Base-by-base conservation (phyloP, 2,797 vertebrate species). In the Oreonectes daqikongensis region DNA sequence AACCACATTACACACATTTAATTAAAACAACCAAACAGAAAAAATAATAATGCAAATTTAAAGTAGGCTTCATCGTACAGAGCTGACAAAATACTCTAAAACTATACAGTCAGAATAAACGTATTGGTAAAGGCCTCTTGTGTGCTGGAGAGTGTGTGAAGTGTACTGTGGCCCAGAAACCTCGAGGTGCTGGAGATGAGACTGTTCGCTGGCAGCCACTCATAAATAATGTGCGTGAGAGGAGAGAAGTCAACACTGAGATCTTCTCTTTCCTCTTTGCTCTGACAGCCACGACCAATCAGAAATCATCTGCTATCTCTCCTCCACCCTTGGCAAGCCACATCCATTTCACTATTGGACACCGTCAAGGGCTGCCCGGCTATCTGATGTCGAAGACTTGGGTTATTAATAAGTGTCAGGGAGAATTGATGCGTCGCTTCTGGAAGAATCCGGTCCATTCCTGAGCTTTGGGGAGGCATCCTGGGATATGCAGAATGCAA, bases 151-250 rank as follows among this genome's bases (percentile, higher is more conserved):
- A 61, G 65, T 3, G 44, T 70, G 57, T 71, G 61, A 64, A 71
- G n/a, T n/a, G 63, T 57, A 6, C 60, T 57, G 38, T 67, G 50
- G 35, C 52, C 60, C 52, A 85, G 78, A 89, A 88, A 91, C 88
- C 88, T 88, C 84, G 79, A 89, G 89, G 85, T 90, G 89, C 78
- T 70, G 66, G 70, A 81, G 71, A 69, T 55, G 71, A 82, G 82
- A 86, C 84, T 85, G 86, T 89, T 85, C 82, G 87, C 80, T 81
- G 72, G 82, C 85, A 89, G 79, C 86, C 86, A 88, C 80, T 88
- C 87, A 84, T 92, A 90, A 92, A 91, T 92, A 92, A 92, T 87
- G 83, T 87, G 84, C 66, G 79, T 72, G 79, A 71, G 81, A 80
- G 28, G 63, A 87, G 73, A 26, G 81, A 79, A 87, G 85, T 86